phyloP scores from a whole-genome alignment of 37 sponge, comb jelly and placozoan species.

The Dysidea cf. avara region DNA sequence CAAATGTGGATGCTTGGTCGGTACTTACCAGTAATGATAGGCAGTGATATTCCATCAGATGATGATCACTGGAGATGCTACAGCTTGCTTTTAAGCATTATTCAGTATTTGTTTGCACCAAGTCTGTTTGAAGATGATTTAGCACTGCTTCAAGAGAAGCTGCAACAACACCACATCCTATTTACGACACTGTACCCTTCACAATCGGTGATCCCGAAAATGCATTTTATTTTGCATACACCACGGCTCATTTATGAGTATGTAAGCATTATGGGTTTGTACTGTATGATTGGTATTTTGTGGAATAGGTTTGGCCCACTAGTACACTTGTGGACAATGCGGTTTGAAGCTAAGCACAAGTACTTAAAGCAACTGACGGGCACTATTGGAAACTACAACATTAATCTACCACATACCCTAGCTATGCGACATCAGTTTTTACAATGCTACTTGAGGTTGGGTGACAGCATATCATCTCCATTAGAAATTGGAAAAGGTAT shows the following conservation, averaged over 20 bases:
- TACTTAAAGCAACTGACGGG: constrained; percentile 9
- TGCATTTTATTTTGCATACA: neutral
- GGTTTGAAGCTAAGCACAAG: no score
- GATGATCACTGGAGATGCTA: neutral
- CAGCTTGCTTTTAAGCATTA: neutral
- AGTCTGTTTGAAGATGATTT: no score
- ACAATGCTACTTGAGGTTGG: constrained; percentile 21
- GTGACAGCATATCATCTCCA: no score
- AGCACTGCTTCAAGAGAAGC: no score
- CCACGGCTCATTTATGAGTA: neutral
- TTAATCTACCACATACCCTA: neutral
- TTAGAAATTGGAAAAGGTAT: no score
- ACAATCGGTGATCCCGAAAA: no score
- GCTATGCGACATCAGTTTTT: constrained; percentile 4
- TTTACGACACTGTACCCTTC: no score
- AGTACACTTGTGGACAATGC: constrained; percentile 2
- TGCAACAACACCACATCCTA: no score
- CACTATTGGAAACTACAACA: neutral
- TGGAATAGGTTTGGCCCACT: constrained; percentile 6
- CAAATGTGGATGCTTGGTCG: neutral
- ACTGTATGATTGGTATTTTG: no score
- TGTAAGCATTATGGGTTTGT: neutral
- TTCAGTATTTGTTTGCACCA: neutral
- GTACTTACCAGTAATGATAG: neutral
- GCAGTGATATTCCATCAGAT: neutral